Conservation (phyloP, 1,140 invertebrate species). For the Platorchestia sp. region DNA sequence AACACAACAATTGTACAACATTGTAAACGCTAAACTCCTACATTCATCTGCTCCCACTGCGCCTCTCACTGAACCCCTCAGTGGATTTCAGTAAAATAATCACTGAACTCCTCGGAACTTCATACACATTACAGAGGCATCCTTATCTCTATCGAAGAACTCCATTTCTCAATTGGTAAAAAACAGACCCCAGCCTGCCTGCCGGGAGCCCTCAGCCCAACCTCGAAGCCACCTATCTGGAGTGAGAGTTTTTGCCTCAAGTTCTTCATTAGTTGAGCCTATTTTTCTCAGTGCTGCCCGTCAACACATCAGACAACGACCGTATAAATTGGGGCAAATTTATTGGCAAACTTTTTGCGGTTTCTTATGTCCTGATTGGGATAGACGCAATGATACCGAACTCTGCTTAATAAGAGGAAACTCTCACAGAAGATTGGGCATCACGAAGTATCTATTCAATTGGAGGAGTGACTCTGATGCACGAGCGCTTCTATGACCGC, state of each 20-base stretch:
- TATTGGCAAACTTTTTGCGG: not conserved
- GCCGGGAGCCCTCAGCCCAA: too few relatives aligned
- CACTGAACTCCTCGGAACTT: too few relatives aligned
- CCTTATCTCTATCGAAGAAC: not conserved
- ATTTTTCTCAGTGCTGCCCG: not conserved
- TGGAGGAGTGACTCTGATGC: not conserved
- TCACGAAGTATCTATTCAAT: not conserved
- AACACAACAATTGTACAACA: too few relatives aligned
- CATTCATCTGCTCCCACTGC: too few relatives aligned
- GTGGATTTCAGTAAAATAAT: too few relatives aligned
- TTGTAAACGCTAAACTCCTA: too few relatives aligned
- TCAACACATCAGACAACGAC: not conserved
- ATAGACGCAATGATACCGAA: not conserved
- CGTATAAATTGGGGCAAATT: not conserved
- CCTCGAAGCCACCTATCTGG: not conserved
- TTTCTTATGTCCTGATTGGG: not conserved
- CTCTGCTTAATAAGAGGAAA: not conserved
- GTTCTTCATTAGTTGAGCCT: not conserved
- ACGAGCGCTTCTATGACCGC: not conserved
- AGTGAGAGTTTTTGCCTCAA: not conserved
- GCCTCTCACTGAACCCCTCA: too few relatives aligned
- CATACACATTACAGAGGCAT: not conserved
- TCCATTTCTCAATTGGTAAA: not conserved
- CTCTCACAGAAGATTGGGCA: not conserved
- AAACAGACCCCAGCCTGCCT: too few relatives aligned